Percentiles rank a stretch among this genome's conserved stretches.
These are phyloP conservation scores for Clepsis dumicolana DNA, from an alignment of 2,888 invertebrate species.

Conservation along the genomic window DNA sequence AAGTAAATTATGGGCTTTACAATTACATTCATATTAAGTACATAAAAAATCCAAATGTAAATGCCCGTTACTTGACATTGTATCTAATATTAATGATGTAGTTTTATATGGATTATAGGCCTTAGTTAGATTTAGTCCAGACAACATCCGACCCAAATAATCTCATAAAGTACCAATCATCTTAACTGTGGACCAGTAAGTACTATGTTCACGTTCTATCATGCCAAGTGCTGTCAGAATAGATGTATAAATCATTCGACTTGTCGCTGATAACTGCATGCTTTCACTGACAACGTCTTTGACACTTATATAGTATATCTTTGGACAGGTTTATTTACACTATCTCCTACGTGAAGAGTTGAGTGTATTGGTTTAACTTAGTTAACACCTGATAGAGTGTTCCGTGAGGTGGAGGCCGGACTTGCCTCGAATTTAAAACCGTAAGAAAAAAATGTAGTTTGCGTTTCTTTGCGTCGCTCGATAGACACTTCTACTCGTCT, in stretches of 20 bases:
- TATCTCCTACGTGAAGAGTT: slow-evolving; percentile 15
- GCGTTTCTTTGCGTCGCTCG: too few species aligned
- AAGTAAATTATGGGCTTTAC: too few species aligned
- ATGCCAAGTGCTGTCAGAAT: not conserved
- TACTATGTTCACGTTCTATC: not conserved
- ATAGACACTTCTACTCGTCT: too few species aligned
- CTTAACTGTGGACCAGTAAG: not conserved
- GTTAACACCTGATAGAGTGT: not conserved
- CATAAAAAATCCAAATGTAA: too few species aligned
- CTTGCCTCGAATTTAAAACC: too few species aligned
- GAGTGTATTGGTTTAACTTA: slow-evolving; percentile 1
- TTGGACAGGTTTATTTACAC: slow-evolving; percentile 13
- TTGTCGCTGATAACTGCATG: slow-evolving; percentile 13
- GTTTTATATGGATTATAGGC: too few species aligned
- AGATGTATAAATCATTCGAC: slow-evolving; percentile 19
- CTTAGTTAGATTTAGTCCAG: too few species aligned
- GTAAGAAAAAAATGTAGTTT: too few species aligned
- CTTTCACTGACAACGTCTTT: slow-evolving; percentile 25
- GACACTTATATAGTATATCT: slow-evolving; percentile 22
- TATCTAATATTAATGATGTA: too few species aligned
- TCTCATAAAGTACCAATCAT: slow-evolving; percentile 6
- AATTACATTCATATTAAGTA: too few species aligned
- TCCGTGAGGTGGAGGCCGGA: too few species aligned
- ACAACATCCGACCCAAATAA: not conserved
- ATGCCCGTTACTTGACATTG: too few species aligned